These are phyloP conservation scores for Drosophila busckii DNA, from an alignment of 1,140 invertebrate species.

Conservation along the genomic window DNA sequence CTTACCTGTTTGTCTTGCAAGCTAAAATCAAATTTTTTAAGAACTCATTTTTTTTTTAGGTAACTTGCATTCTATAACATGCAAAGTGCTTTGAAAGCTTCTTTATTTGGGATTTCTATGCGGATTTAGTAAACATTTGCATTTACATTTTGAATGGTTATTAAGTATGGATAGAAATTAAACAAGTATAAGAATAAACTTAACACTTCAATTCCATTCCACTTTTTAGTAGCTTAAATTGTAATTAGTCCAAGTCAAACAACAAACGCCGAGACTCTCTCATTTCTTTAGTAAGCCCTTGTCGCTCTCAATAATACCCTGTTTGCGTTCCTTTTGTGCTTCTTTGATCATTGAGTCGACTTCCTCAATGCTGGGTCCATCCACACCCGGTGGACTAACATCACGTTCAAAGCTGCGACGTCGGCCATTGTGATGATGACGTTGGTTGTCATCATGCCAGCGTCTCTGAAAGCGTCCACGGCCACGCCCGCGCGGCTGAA, in stretches of 20 bases:
- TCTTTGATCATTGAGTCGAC: constrained; percentile 80
- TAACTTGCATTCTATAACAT: constrained; percentile 10
- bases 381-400: constrained; percentile 10
- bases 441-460: constrained; percentile 21
- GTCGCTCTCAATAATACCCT: constrained; percentile 79
- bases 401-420: constrained; percentile 30
- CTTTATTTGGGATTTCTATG: constrained; percentile 47
- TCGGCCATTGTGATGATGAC: neutral
- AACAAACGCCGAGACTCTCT: no score
- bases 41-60: neutral
- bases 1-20: no score
- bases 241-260: no score
- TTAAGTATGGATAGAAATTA: constrained; percentile 22
- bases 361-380: constrained; percentile 75
- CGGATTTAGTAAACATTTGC: constrained; percentile 11
- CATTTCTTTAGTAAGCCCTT: constrained; percentile 76
- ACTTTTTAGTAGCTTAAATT: neutral
- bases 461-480: constrained; percentile 28
- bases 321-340: constrained; percentile 80
- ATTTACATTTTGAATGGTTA: constrained; percentile 27
- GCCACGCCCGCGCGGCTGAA: constrained; percentile 24
- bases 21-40: no score
- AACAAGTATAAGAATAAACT: constrained; percentile 38
- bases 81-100: constrained; percentile 48
- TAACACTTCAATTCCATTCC: constrained; percentile 19